phyloP scores from a whole-genome alignment of 2,113 vertebrate genomes.

The Atrichornis clamosus region DNA sequence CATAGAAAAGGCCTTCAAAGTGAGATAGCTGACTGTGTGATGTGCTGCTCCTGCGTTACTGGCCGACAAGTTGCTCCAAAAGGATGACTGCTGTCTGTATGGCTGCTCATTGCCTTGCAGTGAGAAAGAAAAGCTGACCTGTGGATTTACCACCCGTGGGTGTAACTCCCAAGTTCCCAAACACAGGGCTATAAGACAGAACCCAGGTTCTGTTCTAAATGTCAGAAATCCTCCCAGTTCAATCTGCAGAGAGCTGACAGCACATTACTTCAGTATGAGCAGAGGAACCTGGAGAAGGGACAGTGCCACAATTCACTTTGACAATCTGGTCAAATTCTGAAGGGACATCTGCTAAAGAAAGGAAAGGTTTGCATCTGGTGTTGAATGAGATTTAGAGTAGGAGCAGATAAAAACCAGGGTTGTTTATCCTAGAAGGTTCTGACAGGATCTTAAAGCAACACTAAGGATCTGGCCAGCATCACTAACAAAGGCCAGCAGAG shows the following conservation, averaged over 20 bases:
- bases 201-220: not conserved
- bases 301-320: not conserved
- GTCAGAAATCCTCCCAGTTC: not conserved
- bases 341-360: not conserved
- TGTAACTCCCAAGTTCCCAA: not conserved
- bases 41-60: not conserved
- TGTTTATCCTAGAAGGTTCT: not conserved
- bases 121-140: accelerated
- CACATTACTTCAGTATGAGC: not conserved
- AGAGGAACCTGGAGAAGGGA: not conserved
- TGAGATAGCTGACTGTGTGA: not conserved
- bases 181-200: not conserved
- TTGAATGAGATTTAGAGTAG: not conserved
- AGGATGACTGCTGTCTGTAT: not conserved
- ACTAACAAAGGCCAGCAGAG: not conserved
- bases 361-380: not conserved
- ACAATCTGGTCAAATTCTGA: not conserved
- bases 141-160: not conserved
- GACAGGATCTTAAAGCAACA: slow-evolving; percentile 13
- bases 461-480: slow-evolving; percentile 8
- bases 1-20: not conserved
- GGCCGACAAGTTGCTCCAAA: not conserved
- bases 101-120: not conserved
- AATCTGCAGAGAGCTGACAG: not conserved
- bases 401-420: not conserved